phyloP scores from a whole-genome alignment of 2,888 invertebrate species.

The Sarcophaga rosellei region DNA sequence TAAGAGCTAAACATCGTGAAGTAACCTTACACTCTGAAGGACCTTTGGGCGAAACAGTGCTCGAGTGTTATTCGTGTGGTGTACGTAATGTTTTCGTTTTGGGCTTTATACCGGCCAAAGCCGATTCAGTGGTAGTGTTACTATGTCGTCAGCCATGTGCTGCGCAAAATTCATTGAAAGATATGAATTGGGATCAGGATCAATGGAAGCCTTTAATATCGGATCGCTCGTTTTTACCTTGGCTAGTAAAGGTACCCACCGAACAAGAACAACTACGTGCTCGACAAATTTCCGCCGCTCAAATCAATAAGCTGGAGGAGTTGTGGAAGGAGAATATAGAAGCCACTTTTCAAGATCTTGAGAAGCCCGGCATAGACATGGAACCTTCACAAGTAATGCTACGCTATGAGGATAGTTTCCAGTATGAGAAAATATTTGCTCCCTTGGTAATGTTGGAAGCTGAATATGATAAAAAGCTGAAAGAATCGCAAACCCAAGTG shows the following conservation, averaged over 20 bases:
- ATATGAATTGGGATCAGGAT: conserved; percentile 99
- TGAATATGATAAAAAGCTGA: conserved; percentile 98
- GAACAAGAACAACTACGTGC: conserved; percentile 98
- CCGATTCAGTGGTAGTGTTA: conserved; percentile 98
- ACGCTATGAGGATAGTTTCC: conserved; percentile 99
- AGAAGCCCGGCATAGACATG: conserved; percentile 98
- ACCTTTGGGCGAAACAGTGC: conserved; percentile 97
- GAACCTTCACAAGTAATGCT: conserved; percentile 92
- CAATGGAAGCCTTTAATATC: conserved; percentile 99
- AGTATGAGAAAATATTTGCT: conserved; percentile 99
- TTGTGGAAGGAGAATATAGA: conserved; percentile 99
- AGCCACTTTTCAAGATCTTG: conserved; percentile 98
- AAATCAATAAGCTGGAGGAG: conserved; percentile 98
- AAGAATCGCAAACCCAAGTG: conserved; percentile 99
- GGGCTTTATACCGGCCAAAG: conserved; percentile 99
- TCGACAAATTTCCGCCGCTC: conserved; percentile 97
- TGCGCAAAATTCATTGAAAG: conserved; percentile 97
- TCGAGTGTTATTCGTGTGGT: conserved; percentile 99
- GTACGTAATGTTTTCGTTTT: conserved; percentile 98
- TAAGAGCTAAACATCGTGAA: conserved; percentile 99
- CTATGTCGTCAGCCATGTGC: conserved; percentile 99
- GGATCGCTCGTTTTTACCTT: conserved; percentile 96
- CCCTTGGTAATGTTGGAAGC: conserved; percentile 98
- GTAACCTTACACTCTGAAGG: conserved; percentile 98
- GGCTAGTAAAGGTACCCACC: conserved; percentile 98